Evolutionary conservation across 2,797 vertebrate species (phyloP), one percentile per base, ranked within the genome.

Genomic region (Triplophysa yarkandensis): DNA sequence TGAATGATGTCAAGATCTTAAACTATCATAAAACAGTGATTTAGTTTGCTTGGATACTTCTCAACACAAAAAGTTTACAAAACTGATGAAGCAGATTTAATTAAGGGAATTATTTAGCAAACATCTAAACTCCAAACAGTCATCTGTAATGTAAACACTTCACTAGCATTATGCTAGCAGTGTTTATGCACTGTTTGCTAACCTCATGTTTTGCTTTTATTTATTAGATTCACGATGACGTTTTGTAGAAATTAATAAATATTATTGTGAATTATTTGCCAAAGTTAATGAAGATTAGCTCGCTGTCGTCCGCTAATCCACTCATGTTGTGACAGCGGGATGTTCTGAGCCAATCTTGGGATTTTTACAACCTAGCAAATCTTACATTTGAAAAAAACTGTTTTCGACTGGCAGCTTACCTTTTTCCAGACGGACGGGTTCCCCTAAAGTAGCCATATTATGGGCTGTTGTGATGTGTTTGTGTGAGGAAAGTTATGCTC

Each of bases 381-480:
- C 6, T 60, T 25, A 10, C 6, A 54, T 48, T 27, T 1, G 25
- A 55, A 8, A 68, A 34, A 58, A 21, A 65, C 17, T 36, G 6
- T 58, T 43, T 21, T 30, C 14, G 32, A 2, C 2, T 5, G 34
- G 13, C 16, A 46, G 19, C 83, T 94, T 89, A 98, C 97, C 97
- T 93, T 95, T 89, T 89, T 98, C 96, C 90, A 99, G 77, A 60
- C 95, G 92, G 43, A 98, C 95, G 14, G 97, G 93, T 63, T 99
- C 97, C 0, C 95, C 94, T 48, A 96, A 84, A 67, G 95, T 94
- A 85, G 96, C 96, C 97, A 99, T 99, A n/a, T 86, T 61, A 75
- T 58, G 67, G 74, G 14, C 23, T 63, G 63, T 48, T n/a, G 68
- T 70, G 77, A 44, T 80, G 36, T 50, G 71, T 69, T 39, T 44